Conservation (phyloP, 2,113 vertebrate genomes). For the Etheostoma cragini region DNA sequence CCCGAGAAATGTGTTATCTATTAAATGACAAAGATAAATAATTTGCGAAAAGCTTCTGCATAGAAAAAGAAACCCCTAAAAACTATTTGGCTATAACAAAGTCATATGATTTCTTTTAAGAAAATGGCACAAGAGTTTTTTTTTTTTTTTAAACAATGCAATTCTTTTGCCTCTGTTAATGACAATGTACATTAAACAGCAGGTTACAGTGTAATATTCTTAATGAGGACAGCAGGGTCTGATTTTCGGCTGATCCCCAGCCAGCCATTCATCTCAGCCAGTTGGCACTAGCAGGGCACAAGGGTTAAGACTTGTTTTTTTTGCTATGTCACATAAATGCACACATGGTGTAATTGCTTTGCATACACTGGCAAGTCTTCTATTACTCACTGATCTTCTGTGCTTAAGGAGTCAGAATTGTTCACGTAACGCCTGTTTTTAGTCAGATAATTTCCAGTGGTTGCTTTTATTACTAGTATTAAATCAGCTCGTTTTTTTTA, state of each 20-base stretch:
- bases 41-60: not conserved
- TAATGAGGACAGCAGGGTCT: conserved; percentile 71
- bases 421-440: conserved; percentile 48
- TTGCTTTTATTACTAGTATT: conserved; percentile 42
- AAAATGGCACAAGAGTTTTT: conserved; percentile 43
- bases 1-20: not conserved
- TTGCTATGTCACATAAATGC: conserved; percentile 47
- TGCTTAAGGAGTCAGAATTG: conserved; percentile 25
- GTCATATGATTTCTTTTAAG: conserved; percentile 27
- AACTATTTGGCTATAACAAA: conserved; percentile 29
- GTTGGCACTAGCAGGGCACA: conserved; percentile 54
- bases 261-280: conserved; percentile 55
- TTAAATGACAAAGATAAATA: conserved; percentile 5
- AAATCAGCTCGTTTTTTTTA: conserved; percentile 21
- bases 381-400: conserved; percentile 32
- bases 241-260: conserved; percentile 57
- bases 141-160: conserved; percentile 36
- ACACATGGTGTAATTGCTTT: conserved; percentile 42
- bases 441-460: conserved; percentile 43
- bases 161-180: conserved; percentile 57
- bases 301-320: conserved; percentile 37
- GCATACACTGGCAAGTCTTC: conserved; percentile 14
- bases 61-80: conserved; percentile 7
- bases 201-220: conserved; percentile 59
- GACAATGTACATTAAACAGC: conserved; percentile 66